Conservation (phyloP, 2,888 invertebrate genomes). For the Caenorhabditis auriculariae region DNA sequence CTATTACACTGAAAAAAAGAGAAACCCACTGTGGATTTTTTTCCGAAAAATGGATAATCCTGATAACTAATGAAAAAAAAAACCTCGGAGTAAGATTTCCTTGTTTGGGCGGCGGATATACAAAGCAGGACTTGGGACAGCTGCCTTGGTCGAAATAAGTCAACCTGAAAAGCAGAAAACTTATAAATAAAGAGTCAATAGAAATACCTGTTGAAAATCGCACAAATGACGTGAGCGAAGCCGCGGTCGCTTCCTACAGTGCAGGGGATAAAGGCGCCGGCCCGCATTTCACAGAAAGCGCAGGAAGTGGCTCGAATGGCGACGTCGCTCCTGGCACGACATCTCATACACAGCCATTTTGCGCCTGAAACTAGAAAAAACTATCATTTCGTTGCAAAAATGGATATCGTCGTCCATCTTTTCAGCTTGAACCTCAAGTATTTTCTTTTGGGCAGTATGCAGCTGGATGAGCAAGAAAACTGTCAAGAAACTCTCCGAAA, state of each 20-base stretch:
- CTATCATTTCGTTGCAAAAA: not conserved
- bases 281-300: conserved; percentile 50
- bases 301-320: conserved; percentile 41
- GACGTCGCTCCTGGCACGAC: conserved; percentile 25
- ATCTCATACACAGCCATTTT: conserved; percentile 47
- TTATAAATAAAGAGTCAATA: not conserved
- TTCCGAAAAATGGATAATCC: too few species aligned
- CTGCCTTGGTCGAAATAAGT: conserved; percentile 11
- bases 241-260: conserved; percentile 19
- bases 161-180: conserved; percentile 7
- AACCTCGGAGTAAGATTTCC: too few species aligned
- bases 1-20: too few species aligned
- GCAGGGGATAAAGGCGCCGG: conserved; percentile 47
- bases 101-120: conserved; percentile 16
- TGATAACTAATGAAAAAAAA: too few species aligned
- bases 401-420: not conserved
- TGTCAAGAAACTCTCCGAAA: too few species aligned
- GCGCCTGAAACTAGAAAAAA: conserved; percentile 1
- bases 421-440: too few species aligned
- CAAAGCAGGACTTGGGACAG: conserved; percentile 18
- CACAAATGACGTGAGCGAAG: conserved; percentile 55
- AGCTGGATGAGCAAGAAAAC: too few species aligned
- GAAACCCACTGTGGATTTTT: too few species aligned
- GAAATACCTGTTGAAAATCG: conserved; percentile 30
- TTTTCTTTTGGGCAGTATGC: too few species aligned